Percentiles rank a stretch among this genome's conserved stretches.
phyloP scores from a whole-genome alignment of 2,113 vertebrate genomes.

The Excalfactoria chinensis region DNA sequence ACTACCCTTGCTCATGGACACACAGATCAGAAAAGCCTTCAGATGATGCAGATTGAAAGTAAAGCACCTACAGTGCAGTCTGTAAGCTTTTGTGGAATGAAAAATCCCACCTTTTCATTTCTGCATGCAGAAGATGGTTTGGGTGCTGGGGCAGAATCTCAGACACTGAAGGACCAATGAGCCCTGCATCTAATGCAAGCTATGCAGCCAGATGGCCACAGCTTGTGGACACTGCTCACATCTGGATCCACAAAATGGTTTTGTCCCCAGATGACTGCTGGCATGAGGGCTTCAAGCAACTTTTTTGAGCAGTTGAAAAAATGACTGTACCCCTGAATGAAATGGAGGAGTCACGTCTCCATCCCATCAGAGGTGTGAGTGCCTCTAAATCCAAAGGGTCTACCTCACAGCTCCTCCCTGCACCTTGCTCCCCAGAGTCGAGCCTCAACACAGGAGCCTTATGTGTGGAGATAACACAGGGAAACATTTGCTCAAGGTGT shows the following conservation, averaged over 20 bases:
- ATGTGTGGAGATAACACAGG: neutral
- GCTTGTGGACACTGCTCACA: neutral
- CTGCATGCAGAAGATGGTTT: neutral
- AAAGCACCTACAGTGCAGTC: neutral
- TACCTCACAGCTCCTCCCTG: neutral
- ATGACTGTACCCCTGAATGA: neutral
- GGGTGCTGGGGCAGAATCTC: neutral
- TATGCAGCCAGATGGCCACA: neutral
- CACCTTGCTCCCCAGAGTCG: too few relatives aligned
- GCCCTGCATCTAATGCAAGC: neutral
- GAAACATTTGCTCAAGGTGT: neutral
- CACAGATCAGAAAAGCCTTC: neutral
- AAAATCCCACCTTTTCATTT: neutral
- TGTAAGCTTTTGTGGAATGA: neutral
- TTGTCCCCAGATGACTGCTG: neutral
- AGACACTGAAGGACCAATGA: neutral
- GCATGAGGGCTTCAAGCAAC: neutral
- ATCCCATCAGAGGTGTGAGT: neutral
- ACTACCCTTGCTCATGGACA: neutral
- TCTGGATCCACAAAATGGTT: neutral
- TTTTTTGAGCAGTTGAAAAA: neutral
- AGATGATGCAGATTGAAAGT: neutral
- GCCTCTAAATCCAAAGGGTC: neutral
- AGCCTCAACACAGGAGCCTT: neutral
- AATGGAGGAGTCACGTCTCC: neutral